Percentiles rank a stretch among this genome's conserved stretches.
Conservation (phyloP, 2,797 vertebrate genomes). For the Manis pentadactyla region DNA sequence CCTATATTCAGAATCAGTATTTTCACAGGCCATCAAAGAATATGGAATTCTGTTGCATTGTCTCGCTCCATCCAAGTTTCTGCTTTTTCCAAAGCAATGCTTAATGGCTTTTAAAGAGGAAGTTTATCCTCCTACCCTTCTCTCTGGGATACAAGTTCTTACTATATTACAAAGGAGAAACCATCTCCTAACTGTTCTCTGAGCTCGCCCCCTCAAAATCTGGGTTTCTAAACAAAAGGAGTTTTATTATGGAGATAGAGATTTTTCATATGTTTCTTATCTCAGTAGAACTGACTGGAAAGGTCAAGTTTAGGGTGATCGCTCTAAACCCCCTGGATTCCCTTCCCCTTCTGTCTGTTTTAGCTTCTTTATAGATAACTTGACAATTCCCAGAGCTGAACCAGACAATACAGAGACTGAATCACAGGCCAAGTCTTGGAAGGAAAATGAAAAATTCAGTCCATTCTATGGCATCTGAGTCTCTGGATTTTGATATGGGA, state of each 20-base stretch:
- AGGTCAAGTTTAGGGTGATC: conserved; percentile 44
- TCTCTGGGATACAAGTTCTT: conserved; percentile 45
- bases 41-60: background rate
- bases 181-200: conserved; percentile 35
- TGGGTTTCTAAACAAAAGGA: conserved; percentile 61
- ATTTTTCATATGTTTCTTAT: conserved; percentile 69
- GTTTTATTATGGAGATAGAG: background rate
- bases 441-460: conserved; percentile 57
- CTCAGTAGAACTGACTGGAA: conserved; percentile 20
- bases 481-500: conserved; percentile 47
- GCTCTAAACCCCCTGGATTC: conserved; percentile 47
- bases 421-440: background rate
- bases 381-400: conserved; percentile 55
- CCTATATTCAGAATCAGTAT: background rate
- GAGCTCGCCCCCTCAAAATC: conserved; percentile 42
- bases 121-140: conserved; percentile 48
- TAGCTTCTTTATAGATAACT: conserved; percentile 26
- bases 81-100: conserved; percentile 19
- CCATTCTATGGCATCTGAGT: conserved; percentile 35
- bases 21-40: background rate
- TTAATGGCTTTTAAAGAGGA: conserved; percentile 62
- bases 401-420: conserved; percentile 17
- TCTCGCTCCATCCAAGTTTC: background rate
- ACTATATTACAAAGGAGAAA: conserved; percentile 46
- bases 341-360: conserved; percentile 30